Evolutionary conservation across 2,113 vertebrate genomes (phyloP), one percentile per base, ranked within the genome.

Genomic region (Tetrao urogallus): DNA sequence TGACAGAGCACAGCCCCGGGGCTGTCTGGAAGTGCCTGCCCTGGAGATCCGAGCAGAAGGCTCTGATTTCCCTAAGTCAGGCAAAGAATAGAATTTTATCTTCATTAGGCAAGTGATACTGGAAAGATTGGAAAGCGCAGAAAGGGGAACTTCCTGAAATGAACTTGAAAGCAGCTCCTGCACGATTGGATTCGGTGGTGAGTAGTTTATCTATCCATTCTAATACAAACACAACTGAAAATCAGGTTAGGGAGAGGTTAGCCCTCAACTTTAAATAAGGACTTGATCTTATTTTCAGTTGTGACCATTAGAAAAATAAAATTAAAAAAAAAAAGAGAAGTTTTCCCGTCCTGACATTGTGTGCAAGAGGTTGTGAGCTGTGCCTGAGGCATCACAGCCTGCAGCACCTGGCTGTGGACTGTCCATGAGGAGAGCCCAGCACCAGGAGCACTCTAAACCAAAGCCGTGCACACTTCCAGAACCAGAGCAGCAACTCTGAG

Each of bases 401-500:
- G n/a, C 3, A 18, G 52, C 10, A 30, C 19, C 58, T 28, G 15
- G 2, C 2, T 18, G 1, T 0, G 14, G 6, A 4, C 1, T 38
- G 18, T 7, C 43, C 30, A 2, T 0, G 0, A 4, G 38, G 47
- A 83, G 22, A 77, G 5, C 5, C 10, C 42, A 56, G 32, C 42
- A 50, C 28, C 17, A 38, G 60, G n/a, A 15, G 13, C 66, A 54
- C 5, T 43, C 0, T 0, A 1, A 76, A 5, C 24, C 48, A 30
- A 36, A 48, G 0, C 1, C 0, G 0, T 4, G 34, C 57, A 9
- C n/a, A 16, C 25, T 43, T 4, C 7, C 12, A 8, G 32, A 28
- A 10, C 19, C 40, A 3, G 50, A 54, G 54, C 1, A 42, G 32
- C 45, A 28, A 1, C 28, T 24, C 74, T 12, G 27, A 2, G 1